A percentile compares a stretch with the other conserved stretches of the same genome.
phyloP scores from a whole-genome alignment of 2,113 vertebrate species.

The Mastomys coucha region DNA sequence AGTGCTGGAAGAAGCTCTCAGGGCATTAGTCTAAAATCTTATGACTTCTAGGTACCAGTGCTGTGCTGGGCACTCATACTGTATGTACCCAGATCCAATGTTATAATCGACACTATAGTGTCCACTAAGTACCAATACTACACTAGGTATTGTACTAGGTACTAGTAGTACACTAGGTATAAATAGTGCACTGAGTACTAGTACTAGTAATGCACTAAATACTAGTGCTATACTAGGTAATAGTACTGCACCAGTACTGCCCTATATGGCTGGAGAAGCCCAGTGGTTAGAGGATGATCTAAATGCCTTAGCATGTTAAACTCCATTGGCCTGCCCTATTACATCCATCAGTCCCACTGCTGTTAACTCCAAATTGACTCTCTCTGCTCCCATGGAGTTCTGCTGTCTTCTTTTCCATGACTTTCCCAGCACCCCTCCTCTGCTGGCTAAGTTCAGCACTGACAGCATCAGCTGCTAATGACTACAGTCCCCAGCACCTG shows the following conservation, averaged over 20 bases:
- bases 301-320: background rate
- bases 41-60: background rate
- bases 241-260: background rate
- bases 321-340: background rate
- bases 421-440: background rate
- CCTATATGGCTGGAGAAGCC: background rate
- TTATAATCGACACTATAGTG: background rate
- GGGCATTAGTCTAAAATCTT: background rate
- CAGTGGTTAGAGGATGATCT: background rate
- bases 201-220: background rate
- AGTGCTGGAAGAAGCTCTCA: background rate
- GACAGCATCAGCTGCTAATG: background rate
- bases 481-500: background rate
- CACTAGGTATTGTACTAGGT: background rate
- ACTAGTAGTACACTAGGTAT: background rate
- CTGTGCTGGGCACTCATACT: background rate
- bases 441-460: background rate
- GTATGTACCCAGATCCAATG: background rate
- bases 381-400: accelerated
- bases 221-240: background rate
- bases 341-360: background rate
- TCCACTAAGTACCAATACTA: background rate
- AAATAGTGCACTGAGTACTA: background rate
- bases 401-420: background rate
- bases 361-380: background rate